Conservation (phyloP, 2,797 vertebrate species). For the Sciurus carolinensis region DNA sequence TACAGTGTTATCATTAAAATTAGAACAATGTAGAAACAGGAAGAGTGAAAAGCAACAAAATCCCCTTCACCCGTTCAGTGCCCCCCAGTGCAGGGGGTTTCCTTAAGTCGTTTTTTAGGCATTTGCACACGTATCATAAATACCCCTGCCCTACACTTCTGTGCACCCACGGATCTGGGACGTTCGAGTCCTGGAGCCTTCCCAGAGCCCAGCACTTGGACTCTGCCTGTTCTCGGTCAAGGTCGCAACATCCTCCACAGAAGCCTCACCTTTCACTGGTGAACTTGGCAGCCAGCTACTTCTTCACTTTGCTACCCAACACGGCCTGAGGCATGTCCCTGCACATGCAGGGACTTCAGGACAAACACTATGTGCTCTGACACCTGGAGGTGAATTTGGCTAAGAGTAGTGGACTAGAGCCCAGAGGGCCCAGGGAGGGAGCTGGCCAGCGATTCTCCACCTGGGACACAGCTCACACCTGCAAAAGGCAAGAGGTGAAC, state of each 20-base stretch:
- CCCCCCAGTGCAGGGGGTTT: background rate
- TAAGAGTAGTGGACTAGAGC: background rate
- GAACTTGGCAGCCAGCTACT: background rate
- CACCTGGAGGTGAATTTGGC: background rate
- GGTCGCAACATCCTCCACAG: fast-evolving
- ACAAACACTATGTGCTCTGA: background rate
- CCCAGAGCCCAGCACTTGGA: background rate
- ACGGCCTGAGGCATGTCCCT: background rate
- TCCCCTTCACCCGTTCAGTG: background rate
- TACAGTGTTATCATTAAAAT: background rate
- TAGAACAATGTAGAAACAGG: background rate
- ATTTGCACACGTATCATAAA: background rate
- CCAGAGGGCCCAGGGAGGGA: background rate
- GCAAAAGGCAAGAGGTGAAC: background rate
- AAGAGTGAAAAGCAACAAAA: background rate
- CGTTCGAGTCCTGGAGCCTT: background rate
- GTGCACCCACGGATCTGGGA: background rate
- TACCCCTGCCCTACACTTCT: background rate
- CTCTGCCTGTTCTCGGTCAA: background rate
- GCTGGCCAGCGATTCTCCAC: background rate
- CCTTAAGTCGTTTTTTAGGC: background rate
- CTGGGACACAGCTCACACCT: fast-evolving
- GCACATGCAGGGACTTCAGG: background rate
- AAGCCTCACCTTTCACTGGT: background rate
- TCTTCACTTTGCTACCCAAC: background rate